Evolutionary conservation across 2,888 invertebrate species (phyloP).

Genomic region (Ethmia dodecea): DNA sequence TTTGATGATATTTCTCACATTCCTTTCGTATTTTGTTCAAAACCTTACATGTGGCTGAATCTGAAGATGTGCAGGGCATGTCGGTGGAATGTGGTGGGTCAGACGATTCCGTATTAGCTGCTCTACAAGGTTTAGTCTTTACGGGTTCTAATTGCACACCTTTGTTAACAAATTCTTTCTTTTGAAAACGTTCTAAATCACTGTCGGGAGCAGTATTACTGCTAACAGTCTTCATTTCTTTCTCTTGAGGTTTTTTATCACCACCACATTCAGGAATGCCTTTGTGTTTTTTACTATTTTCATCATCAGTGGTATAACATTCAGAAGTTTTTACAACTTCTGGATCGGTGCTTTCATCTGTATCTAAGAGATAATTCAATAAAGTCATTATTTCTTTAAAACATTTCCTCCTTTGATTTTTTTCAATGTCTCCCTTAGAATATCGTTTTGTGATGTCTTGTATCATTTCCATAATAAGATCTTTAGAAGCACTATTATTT

Average conservation of each 20-base stretch:
- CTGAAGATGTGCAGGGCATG: conserved; percentile 49
- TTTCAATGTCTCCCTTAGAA: conserved; percentile 50
- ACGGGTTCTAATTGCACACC: conserved; percentile 37
- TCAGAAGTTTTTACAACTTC: too few relatives aligned
- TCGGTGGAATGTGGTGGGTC: conserved; percentile 48
- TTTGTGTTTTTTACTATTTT: neutral
- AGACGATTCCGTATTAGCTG: conserved; percentile 38
- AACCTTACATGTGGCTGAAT: conserved; percentile 56
- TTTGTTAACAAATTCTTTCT: conserved; percentile 37
- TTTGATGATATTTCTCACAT: conserved; percentile 63
- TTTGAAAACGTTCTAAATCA: too few relatives aligned
- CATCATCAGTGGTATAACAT: neutral
- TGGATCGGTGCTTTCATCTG: conserved; percentile 4
- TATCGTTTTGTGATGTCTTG: conserved; percentile 63
- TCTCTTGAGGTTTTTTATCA: neutral
- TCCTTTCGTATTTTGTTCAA: conserved; percentile 60
- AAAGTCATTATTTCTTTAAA: conserved; percentile 60
- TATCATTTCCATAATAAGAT: conserved; percentile 53
- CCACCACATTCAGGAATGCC: too few relatives aligned
- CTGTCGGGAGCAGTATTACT: too few relatives aligned
- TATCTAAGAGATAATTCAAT: conserved; percentile 56
- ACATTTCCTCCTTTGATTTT: conserved; percentile 54
- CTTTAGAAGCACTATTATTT: conserved; percentile 19
- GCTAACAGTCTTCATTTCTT: neutral
- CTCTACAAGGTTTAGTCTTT: conserved; percentile 28